Conservation (phyloP, 2,797 vertebrate genomes). For the Knipowitschia caucasica region DNA sequence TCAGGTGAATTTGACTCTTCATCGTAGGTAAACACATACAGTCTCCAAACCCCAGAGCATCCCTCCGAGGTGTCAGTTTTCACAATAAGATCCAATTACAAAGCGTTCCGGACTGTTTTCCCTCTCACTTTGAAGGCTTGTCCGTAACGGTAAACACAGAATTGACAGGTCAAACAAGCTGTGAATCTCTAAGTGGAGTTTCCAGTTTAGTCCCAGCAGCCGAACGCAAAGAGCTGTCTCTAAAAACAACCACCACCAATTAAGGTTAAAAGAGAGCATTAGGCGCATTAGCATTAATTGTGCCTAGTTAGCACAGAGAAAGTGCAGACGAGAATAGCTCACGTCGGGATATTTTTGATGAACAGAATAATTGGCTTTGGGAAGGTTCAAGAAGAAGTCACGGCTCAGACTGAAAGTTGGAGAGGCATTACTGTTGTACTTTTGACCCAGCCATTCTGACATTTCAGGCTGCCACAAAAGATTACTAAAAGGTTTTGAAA, state of each 20-base stretch:
- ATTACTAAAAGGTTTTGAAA: neutral
- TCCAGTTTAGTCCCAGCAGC: conserved; percentile 28
- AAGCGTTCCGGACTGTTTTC: conserved; percentile 33
- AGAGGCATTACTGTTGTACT: neutral
- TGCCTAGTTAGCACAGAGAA: conserved; percentile 38
- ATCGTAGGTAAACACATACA: conserved; percentile 30
- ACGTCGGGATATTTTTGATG: conserved; percentile 53
- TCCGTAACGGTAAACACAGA: conserved; percentile 55
- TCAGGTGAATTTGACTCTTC: too few relatives aligned
- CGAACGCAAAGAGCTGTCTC: conserved; percentile 18
- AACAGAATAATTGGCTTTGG: conserved; percentile 69
- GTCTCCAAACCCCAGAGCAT: conserved; percentile 33
- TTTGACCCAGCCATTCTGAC: neutral
- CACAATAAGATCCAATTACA: conserved; percentile 58
- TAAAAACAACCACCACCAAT: conserved; percentile 47
- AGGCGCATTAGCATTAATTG: conserved; percentile 55
- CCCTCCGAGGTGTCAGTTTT: conserved; percentile 29
- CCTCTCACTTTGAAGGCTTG: conserved; percentile 33
- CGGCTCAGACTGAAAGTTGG: conserved; percentile 29
- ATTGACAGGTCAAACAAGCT: conserved; percentile 37
- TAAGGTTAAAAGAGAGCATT: conserved; percentile 49
- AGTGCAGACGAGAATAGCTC: conserved; percentile 31
- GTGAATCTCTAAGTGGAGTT: neutral
- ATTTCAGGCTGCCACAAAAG: neutral
- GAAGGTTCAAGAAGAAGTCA: conserved; percentile 48